A percentile compares a stretch with the other conserved stretches of the same genome.
Conservation (phyloP, 1,140 invertebrate genomes). For the Apis cerana region DNA sequence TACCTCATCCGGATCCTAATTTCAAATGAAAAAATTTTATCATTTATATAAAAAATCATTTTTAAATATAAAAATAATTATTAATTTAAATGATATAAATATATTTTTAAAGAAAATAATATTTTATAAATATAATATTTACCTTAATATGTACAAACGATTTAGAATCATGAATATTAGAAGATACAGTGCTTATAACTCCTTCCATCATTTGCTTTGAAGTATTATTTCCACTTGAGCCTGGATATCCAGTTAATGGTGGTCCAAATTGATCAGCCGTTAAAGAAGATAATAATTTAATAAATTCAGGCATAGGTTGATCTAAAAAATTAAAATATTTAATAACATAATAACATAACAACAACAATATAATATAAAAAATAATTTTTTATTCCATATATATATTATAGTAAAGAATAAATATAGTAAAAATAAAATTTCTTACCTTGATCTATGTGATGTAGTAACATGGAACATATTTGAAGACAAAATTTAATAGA, state of each 20-base stretch:
- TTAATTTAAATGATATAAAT: too few species aligned
- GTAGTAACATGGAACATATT: constrained; percentile 75
- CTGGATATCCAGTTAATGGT: constrained; percentile 76
- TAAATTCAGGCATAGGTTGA: constrained; percentile 77
- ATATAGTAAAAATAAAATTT: neutral
- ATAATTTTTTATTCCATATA: neutral
- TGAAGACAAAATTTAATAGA: constrained; percentile 78
- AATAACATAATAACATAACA: neutral
- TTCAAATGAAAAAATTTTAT: neutral
- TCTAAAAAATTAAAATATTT: constrained; percentile 56
- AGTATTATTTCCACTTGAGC: constrained; percentile 73
- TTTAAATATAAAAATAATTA: neutral
- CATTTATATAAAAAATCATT: too few species aligned
- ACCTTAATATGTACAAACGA: constrained; percentile 80
- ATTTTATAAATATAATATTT: constrained; percentile 31
- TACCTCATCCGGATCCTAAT: constrained; percentile 73
- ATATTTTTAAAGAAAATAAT: neutral
- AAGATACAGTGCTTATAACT: constrained; percentile 75
- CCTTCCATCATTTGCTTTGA: constrained; percentile 78
- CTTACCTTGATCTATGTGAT: constrained; percentile 77
- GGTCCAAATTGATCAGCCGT: constrained; percentile 76
- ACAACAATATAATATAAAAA: constrained; percentile 22
- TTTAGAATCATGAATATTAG: constrained; percentile 72
- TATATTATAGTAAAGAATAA: neutral
- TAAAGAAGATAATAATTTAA: constrained; percentile 76